Evolutionary conservation across 2,113 vertebrate species (phyloP), one percentile per base, ranked within the genome.

Genomic region (Rhinolophus ferrumequinum): DNA sequence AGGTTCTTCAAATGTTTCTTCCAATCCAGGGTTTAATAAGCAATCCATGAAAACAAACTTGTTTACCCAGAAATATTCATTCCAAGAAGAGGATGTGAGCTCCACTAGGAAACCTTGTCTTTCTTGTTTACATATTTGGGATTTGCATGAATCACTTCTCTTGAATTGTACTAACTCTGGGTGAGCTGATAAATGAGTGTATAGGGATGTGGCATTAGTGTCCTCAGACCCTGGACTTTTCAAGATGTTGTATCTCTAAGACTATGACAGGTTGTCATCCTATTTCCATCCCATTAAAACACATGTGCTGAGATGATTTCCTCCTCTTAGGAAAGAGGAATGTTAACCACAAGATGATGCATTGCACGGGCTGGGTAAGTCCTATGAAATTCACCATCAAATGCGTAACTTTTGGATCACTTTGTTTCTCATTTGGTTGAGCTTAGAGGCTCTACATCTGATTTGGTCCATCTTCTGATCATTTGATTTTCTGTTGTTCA

Each of bases 401-500:
- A 75, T 87, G 18, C 16, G 38, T 86, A 66, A 47, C 73, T 67
- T 88, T 72, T 84, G 84, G 84, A 97, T 66, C 35, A 38, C 47
- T 80, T 80, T 10, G n/a, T 26, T 33, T 73, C 58, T 67, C 47
- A 44, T 72, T 95, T 83, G 28, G 87, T 82, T 73, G 58, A 92
- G 56, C 9, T 82, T 47, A 26, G 56, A 96, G 77, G 56, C 38
- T 76, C 58, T 90, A 70, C 72, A 80, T 97, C 85, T 95, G 91
- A 58, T 67, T 93, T 90, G 58, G 26, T 88, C 88, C 91, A 81
- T 67, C 66, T 76, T 93, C 44, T 96, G 79, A 52, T 96, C 85
- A 76, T 95, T 97, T 88, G 44, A 47, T 88, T 88, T 90, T 72
- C 88, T 52, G 58, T 85, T 60, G 58, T 84, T 96, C 85, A 82